Base-by-base conservation (phyloP, 2,113 vertebrate genomes). In the Kryptolebias marmoratus region DNA sequence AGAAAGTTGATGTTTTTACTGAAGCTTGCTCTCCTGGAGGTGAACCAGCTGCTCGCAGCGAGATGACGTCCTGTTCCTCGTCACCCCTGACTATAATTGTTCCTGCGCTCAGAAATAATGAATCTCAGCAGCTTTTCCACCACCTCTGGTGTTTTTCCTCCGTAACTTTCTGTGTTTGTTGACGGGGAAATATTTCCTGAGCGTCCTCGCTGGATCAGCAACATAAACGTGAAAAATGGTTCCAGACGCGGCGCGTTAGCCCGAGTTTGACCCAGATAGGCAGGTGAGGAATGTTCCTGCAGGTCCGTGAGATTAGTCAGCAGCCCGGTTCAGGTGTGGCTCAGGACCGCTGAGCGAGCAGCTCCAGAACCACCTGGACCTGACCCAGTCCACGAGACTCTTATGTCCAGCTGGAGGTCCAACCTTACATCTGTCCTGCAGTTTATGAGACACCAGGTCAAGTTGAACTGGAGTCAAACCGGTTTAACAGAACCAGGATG, bases 271-370 rank as follows among this genome's bases (percentile, higher is more conserved):
- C 86, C 86, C 0, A 87, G 14, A 78, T 73, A 82, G 11, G 52
- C 48, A 3, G 39, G 9, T 75, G 61, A 88, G 75, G 78, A 76
- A 83, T 76, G 86, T 44, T 55, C 45, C 53, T 14, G 66, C 32
- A 3, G 0, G 70, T 6, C 30, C 8, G 59, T 57, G 65, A 4
- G 28, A 56, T 59, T 15, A 73, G 68, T 81, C 82, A 85, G 82
- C 86, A 64, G 48, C n/a, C 56, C 7, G 49, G 44, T 50, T 57
- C 63, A 55, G 57, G 65, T 68, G 30, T 22, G 55, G 32, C 64
- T 22, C 0, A 53, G 55, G 55, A 74, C n/a, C n/a, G 52, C 53
- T 53, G 60, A 68, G 11, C n/a, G 11, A 39, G 55, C 63, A 63
- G 5, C 39, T 42, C 57, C 36, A 27, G 15, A 13, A 13, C 27